Conservation (phyloP, 2,888 invertebrate species). For the Lithodes maja region DNA sequence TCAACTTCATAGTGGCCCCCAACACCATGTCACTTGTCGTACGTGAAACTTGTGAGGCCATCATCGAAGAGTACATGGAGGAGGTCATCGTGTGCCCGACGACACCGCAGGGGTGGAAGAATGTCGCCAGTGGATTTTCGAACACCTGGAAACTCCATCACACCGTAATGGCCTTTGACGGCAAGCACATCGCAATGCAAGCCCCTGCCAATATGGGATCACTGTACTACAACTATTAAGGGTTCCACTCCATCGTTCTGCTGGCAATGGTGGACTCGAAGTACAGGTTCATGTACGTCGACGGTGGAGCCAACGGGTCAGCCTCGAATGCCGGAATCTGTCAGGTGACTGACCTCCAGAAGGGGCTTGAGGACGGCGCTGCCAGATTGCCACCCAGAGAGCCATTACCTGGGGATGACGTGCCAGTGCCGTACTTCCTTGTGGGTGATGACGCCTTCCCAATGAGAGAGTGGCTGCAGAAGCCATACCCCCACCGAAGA, state of each 20-base stretch:
- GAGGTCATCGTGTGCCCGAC: neutral
- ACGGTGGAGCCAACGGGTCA: neutral
- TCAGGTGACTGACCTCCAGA: conserved; percentile 1
- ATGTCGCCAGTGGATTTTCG: neutral
- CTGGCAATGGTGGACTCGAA: conserved; percentile 20
- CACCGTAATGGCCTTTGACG: neutral
- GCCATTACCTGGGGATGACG: conserved; percentile 14
- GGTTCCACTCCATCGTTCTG: neutral
- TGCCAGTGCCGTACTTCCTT: neutral
- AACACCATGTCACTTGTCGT: neutral
- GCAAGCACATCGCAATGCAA: neutral
- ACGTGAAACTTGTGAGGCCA: too few relatives aligned
- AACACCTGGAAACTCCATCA: conserved; percentile 27
- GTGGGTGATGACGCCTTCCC: too few relatives aligned
- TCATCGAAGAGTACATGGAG: too few relatives aligned
- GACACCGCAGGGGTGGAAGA: conserved; percentile 33
- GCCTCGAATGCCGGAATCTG: conserved; percentile 1
- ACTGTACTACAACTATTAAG: conserved; percentile 3
- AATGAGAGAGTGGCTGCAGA: too few relatives aligned
- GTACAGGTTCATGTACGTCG: neutral
- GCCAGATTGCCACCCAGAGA: neutral
- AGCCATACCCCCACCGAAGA: neutral
- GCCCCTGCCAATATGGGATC: conserved; percentile 1
- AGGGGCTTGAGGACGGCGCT: neutral
- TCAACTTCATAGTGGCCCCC: neutral